Percentiles rank a stretch among this genome's conserved stretches.
Evolutionary conservation across 2,113 vertebrate species (phyloP).

Genomic region (Pleuronectes platessa): DNA sequence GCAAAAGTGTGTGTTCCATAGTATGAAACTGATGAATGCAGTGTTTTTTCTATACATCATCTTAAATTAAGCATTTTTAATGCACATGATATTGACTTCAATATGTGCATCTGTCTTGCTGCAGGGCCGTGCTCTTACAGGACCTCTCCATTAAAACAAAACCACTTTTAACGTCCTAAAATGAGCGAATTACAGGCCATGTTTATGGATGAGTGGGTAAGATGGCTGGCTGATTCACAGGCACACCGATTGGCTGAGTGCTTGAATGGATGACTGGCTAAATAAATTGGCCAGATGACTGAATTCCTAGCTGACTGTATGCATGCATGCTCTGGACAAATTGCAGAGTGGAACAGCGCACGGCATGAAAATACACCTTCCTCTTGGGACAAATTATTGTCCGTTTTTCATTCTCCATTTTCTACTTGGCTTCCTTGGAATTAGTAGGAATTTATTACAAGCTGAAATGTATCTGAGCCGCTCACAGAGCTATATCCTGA

Average conservation of each 20-base stretch:
- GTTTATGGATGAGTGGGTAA: slow-evolving; percentile 2
- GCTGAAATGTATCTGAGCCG: not conserved
- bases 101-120: not conserved
- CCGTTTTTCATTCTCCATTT: slow-evolving; percentile 3
- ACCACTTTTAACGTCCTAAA: not conserved
- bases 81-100: not conserved
- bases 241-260: slow-evolving; percentile 7
- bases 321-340: slow-evolving; percentile 13
- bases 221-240: slow-evolving; percentile 25
- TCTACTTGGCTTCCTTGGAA: slow-evolving; percentile 6
- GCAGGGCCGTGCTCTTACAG: not conserved
- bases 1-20: no score
- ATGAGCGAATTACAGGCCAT: not conserved
- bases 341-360: not conserved
- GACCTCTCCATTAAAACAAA: not conserved
- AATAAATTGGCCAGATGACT: slow-evolving; percentile 44
- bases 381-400: slow-evolving; percentile 8
- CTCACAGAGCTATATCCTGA: not conserved
- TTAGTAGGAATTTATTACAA: not conserved
- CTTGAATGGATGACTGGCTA: slow-evolving; percentile 34
- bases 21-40: no score
- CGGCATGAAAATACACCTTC: slow-evolving; percentile 5
- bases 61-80: no score
- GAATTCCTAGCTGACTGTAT: slow-evolving; percentile 18
- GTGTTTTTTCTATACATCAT: no score